Base-by-base conservation (phyloP, 2,888 invertebrate genomes). In the Ischnura elegans region DNA sequence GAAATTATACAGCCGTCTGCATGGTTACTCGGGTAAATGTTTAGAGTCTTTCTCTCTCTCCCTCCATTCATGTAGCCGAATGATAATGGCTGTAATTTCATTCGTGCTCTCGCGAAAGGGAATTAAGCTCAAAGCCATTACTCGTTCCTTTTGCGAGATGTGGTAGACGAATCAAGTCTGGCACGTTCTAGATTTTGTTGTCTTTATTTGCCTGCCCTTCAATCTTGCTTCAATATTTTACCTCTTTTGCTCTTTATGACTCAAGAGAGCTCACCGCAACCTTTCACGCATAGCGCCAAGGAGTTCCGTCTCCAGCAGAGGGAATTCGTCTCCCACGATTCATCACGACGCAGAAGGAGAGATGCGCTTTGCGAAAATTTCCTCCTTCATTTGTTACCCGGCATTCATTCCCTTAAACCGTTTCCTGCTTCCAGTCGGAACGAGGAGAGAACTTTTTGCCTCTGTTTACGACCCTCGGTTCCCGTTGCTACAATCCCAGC, bases 341-440 rank as follows among this genome's bases (percentile, higher is more conserved):
- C 29, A 76, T 76, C 76, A 76, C 36, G 76, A n/a, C 19, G 36
- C n/a, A n/a, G n/a, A n/a, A 61, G 61, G 16, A 36, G 2, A 36
- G 29, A 6, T 13, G 10, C 36, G 36, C 36, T 13, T 36, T 29
- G 76, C 36, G 76, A 36, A 76, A 61, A 76, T 76, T 76, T 76
- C 76, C 76, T 66, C 36, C 76, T 76, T 76, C 76, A 76, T 76
- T 76, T 76, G 76, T 76, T 36, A 36, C 16, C 10, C 29, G 36
- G 76, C 36, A 76, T 76, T 76, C 76, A 76, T 76, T 76, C 36
- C 76, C 29, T n/a, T 76, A 76, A 76, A 76, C 76, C 10, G 76
- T 76, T 36, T 76, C 76, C 29, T 36, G 0, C 29, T 36, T 51
- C 13, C 36, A 36, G 13, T 36, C 29, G 4, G 76, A 10, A 1